phyloP scores from a whole-genome alignment of 2,888 invertebrate species.

The Sthenelais limicola region DNA sequence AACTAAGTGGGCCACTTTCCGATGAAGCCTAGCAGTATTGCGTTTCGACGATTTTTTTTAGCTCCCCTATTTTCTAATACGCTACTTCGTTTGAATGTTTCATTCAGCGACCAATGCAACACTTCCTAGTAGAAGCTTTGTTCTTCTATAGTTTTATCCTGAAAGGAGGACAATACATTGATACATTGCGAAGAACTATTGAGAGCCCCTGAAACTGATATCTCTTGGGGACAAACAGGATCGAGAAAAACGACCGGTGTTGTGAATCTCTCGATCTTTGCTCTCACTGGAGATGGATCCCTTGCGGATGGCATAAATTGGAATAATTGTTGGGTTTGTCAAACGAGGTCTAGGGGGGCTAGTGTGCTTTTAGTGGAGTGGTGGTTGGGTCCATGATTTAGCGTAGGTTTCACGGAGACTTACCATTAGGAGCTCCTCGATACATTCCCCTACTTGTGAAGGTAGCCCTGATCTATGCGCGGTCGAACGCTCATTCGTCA shows the following conservation, averaged over 20 bases:
- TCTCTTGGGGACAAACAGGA: not conserved
- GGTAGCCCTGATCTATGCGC: not conserved
- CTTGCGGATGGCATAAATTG: slow-evolving; percentile 10
- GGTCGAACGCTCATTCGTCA: too few relatives aligned
- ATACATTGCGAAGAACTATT: too few relatives aligned
- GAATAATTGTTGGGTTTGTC: slow-evolving; percentile 20
- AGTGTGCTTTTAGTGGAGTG: too few relatives aligned
- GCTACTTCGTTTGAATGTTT: too few relatives aligned
- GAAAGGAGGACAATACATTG: not conserved
- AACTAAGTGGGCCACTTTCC: too few relatives aligned
- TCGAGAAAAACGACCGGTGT: not conserved
- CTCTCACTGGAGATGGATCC: not conserved
- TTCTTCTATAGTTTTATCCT: not conserved
- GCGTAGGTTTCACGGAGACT: not conserved
- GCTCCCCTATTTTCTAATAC: too few relatives aligned
- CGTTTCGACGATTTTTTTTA: too few relatives aligned
- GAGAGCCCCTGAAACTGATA: too few relatives aligned
- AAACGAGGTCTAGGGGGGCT: not conserved
- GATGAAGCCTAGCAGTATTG: too few relatives aligned
- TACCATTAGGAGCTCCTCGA: too few relatives aligned
- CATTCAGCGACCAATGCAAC: too few relatives aligned
- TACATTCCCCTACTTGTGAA: not conserved
- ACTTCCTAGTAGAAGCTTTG: not conserved
- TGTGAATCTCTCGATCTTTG: too few relatives aligned
- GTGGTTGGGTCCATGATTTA: slow-evolving; percentile 15